These are phyloP conservation scores for Eilema griseolum DNA, from an alignment of 2,888 invertebrate genomes.

Conservation along the genomic window DNA sequence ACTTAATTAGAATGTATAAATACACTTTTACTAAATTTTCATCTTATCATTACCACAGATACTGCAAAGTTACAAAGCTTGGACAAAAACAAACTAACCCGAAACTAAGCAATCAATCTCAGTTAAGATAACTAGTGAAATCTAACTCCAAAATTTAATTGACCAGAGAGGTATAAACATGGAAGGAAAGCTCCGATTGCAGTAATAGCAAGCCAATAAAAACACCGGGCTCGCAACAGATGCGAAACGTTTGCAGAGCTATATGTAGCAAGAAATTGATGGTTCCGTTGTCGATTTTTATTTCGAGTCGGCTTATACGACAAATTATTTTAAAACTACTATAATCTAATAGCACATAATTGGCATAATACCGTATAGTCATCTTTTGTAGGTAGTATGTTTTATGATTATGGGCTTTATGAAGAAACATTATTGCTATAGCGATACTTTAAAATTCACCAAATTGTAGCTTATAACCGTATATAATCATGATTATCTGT, in stretches of 20 bases:
- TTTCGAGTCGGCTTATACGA: not conserved
- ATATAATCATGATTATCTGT: too few species aligned
- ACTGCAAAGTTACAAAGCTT: not conserved
- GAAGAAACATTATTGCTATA: slow-evolving; percentile 16
- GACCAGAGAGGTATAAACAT: slow-evolving; percentile 63
- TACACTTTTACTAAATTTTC: not conserved
- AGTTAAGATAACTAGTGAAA: slow-evolving; percentile 44
- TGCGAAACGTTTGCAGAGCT: slow-evolving; percentile 73
- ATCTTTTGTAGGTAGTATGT: not conserved
- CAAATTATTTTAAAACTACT: not conserved
- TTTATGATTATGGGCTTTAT: slow-evolving; percentile 4
- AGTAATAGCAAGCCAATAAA: slow-evolving; percentile 80
- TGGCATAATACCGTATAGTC: not conserved
- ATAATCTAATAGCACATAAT: not conserved
- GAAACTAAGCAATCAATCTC: slow-evolving; percentile 52
- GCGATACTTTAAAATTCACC: slow-evolving; percentile 17
- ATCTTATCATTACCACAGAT: not conserved
- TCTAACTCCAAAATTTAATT: slow-evolving; percentile 57
- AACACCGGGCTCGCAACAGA: slow-evolving; percentile 70
- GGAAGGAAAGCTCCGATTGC: slow-evolving; percentile 66
- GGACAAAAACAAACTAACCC: slow-evolving; percentile 20
- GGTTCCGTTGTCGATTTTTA: slow-evolving; percentile 17
- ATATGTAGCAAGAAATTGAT: slow-evolving; percentile 63
- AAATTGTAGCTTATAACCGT: slow-evolving; percentile 19
- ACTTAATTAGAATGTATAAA: not conserved